Evolutionary conservation across 2,113 vertebrate species (phyloP).

Genomic region (Entelurus aequoreus): DNA sequence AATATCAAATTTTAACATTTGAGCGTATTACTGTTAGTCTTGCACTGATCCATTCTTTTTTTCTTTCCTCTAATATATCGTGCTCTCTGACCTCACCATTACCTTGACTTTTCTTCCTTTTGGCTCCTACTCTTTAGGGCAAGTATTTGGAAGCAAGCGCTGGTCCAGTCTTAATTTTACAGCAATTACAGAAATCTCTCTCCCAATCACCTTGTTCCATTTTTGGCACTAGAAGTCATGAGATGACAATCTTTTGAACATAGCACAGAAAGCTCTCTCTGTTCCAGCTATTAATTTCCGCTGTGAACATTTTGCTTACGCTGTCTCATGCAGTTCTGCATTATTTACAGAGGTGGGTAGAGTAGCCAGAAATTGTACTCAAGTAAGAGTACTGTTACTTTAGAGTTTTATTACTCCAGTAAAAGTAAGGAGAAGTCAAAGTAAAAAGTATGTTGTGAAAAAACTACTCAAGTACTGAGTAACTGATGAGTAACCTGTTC

Average conservation of each 20-base stretch:
- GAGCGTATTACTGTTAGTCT: slow-evolving; percentile 9
- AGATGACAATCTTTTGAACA: slow-evolving; percentile 51
- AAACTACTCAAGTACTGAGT: too few species aligned
- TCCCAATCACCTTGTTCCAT: slow-evolving; percentile 45
- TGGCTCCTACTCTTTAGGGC: slow-evolving; percentile 16
- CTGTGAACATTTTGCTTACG: slow-evolving; percentile 15
- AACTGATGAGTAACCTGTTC: too few species aligned
- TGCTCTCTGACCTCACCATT: slow-evolving; percentile 4
- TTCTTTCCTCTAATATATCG: slow-evolving; percentile 8
- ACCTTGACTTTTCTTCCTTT: neutral
- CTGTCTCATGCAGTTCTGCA: neutral
- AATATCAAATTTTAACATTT: too few species aligned
- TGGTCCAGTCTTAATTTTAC: slow-evolving; percentile 32
- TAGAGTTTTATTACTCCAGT: too few species aligned
- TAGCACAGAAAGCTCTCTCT: slow-evolving; percentile 34
- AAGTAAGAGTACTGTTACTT: too few species aligned
- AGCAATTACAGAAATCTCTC: slow-evolving; percentile 51
- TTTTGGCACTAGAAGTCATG: slow-evolving; percentile 47
- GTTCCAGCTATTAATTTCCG: slow-evolving; percentile 47
- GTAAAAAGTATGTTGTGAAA: too few species aligned
- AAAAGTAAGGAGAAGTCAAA: too few species aligned
- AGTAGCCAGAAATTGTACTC: too few species aligned
- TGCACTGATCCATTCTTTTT: slow-evolving; percentile 4
- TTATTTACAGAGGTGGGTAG: too few species aligned
- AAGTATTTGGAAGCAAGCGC: slow-evolving; percentile 23